These are phyloP conservation scores for Sminthurinus aureus DNA, from an alignment of 2,888 invertebrate genomes.

Conservation along the genomic window DNA sequence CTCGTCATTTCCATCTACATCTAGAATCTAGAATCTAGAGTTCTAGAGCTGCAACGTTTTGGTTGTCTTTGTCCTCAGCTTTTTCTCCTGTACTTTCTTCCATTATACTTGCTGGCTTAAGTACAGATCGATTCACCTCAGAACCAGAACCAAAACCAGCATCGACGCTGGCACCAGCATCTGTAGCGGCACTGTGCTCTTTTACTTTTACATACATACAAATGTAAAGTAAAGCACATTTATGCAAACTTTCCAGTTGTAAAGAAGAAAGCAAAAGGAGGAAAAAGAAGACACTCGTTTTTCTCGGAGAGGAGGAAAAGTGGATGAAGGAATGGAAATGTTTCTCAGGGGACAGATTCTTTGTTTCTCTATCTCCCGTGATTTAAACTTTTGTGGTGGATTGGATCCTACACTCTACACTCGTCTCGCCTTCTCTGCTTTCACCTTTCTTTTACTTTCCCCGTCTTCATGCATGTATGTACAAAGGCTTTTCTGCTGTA, in stretches of 20 bases:
- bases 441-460: not conserved
- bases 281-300: not conserved
- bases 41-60: not conserved
- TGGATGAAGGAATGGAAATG: slow-evolving; percentile 1
- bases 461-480: not conserved
- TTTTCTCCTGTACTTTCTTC: not conserved
- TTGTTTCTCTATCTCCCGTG: slow-evolving; percentile 3
- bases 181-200: too few relatives aligned
- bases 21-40: not conserved
- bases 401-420: not conserved
- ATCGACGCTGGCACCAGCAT: not conserved
- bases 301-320: not conserved
- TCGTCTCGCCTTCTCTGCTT: not conserved
- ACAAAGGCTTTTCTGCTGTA: too few relatives aligned
- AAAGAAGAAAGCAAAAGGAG: not conserved
- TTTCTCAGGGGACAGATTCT: slow-evolving; percentile 23
- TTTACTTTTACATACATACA: too few relatives aligned
- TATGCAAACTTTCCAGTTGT: not conserved
- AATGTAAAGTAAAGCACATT: too few relatives aligned
- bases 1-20: not conserved
- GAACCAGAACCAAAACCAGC: not conserved
- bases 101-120: not conserved
- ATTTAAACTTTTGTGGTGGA: not conserved
- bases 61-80: not conserved
- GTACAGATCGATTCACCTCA: slow-evolving; percentile 20